Base-by-base conservation (phyloP, 2,888 invertebrate species). In the Pseudococcus jackbeardsleyi region DNA sequence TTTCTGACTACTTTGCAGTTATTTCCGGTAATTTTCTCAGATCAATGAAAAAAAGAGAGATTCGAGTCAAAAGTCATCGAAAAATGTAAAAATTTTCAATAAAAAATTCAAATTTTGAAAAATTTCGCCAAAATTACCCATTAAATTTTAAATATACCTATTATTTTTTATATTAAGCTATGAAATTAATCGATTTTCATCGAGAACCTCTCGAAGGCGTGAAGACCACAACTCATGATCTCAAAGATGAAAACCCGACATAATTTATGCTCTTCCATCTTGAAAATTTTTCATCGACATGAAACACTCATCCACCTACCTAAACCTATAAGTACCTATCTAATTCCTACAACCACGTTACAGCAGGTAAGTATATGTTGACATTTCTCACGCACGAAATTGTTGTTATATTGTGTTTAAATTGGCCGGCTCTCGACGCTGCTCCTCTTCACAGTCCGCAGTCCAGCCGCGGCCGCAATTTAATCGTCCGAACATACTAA, bases 361-460 rank as follows among this genome's bases (percentile, higher is more conserved):
- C 8, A 17, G 1, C n/a, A 59, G 59, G 5, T n/a, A 59, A 17
- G n/a, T 59, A n/a, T 15, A 64, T 64, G 64, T 64, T 64, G 64
- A 64, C 64, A 64, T 64, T 64, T 64, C 64, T 64, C 64, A 64
- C 64, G 64, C 64, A 64, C 64, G 64, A 64, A 64, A 64, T 64
- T 22, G 64, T 22, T 64, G 12, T 22, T 64, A 22, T 22, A 64
- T 59, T n/a, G n/a, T 22, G 64, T 64, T 59, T 59, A 64, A 64
- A 64, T 64, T 64, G 64, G 64, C 64, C 64, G 22, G 64, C 64
- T 64, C 22, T 64, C 19, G 64, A n/a, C 12, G 64, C 22, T 3
- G 22, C n/a, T n/a, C 7, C 59, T 59, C n/a, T 64, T 17, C 9
- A 11, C 22, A 64, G 22, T 22, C 22, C 64, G 9, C 64, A 22